Base-by-base conservation (phyloP, 2,797 vertebrate species). In the Crax fasciolata region DNA sequence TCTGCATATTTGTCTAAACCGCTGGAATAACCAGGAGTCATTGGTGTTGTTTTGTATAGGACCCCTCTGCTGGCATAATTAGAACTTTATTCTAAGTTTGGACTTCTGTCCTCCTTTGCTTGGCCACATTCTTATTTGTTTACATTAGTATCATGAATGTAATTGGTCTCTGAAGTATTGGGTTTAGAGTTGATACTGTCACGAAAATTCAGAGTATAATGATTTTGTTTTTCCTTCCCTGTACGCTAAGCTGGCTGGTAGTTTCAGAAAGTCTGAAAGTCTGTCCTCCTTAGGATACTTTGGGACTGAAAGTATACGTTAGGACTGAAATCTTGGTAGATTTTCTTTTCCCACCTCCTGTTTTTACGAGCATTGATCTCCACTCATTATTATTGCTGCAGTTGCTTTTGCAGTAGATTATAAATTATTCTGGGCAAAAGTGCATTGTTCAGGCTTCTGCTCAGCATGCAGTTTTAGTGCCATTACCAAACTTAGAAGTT, bases 291-390 rank as follows among this genome's bases (percentile, higher is more conserved):
- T 62, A 39, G 49, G 43, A 68, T 39, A 54, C 28, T 46, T 66
- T 18, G 62, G 20, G 23, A 70, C 5, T 68, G 66, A 58, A 86
- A 58, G 35, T 35, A 35, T 35, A 35, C 35, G 35, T 8, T 35
- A 66, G 20, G 23, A 70, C 5, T 68, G 66, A 58, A 86, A 58
- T 46, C 58, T 48, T 82, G 61, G 28, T 25, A 51, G 82, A 72
- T 81, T 88, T 75, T 76, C 25, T 55, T 91, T 80, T 86, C 43
- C 23, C 46, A 75, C n/a, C 35, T 94, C 78, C 75, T n/a, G 41
- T 9, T 61, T 87, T 88, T 59, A 72, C 41, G 24, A 90, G 24
- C 30, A 59, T 27, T 55, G 35, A 68, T 16, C 9, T 9, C 28
- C 38, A 81, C 21, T 55, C 43, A 39, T 49, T 55, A 49, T 66